A percentile compares a stretch with the other conserved stretches of the same genome.
Evolutionary conservation across 2,888 invertebrate species (phyloP).

Genomic region (Drosophila cognata): DNA sequence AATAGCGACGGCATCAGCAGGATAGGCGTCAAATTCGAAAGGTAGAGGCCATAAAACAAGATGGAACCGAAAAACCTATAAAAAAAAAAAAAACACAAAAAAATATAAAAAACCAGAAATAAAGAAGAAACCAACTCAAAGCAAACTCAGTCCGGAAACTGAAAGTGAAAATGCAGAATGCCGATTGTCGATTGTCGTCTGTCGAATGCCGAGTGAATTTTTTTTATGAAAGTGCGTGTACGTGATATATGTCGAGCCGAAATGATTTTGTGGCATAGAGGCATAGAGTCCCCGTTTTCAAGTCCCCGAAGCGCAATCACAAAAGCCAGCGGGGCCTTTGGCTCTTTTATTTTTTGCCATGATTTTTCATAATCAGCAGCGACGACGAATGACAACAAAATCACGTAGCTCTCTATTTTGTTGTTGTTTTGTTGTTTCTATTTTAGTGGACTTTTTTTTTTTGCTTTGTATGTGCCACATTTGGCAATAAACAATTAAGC

Average conservation of each 20-base stretch:
- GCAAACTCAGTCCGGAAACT: slow-evolving; percentile 60
- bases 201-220: slow-evolving; percentile 39
- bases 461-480: slow-evolving; percentile 29
- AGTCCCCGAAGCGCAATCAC: slow-evolving; percentile 51
- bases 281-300: slow-evolving; percentile 14
- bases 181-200: slow-evolving; percentile 31
- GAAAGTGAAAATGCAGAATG: slow-evolving; percentile 75
- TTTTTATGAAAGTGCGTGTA: slow-evolving; percentile 72
- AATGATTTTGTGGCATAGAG: slow-evolving; percentile 67
- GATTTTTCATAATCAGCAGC: slow-evolving; percentile 77
- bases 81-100: slow-evolving; percentile 3
- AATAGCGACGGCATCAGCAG: slow-evolving; percentile 30
- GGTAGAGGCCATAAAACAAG: slow-evolving; percentile 7
- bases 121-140: slow-evolving; percentile 8
- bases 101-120: background rate
- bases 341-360: slow-evolving; percentile 63
- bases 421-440: slow-evolving; percentile 27
- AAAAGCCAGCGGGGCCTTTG: slow-evolving; percentile 61
- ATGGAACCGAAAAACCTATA: background rate
- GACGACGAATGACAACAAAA: slow-evolving; percentile 67
- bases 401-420: slow-evolving; percentile 59
- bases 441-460: slow-evolving; percentile 17
- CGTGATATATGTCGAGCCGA: slow-evolving; percentile 71
- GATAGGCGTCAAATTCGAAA: slow-evolving; percentile 27
- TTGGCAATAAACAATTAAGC: slow-evolving; percentile 34